phyloP scores from a whole-genome alignment of 2,113 vertebrate genomes.

The Carassius gibelio region DNA sequence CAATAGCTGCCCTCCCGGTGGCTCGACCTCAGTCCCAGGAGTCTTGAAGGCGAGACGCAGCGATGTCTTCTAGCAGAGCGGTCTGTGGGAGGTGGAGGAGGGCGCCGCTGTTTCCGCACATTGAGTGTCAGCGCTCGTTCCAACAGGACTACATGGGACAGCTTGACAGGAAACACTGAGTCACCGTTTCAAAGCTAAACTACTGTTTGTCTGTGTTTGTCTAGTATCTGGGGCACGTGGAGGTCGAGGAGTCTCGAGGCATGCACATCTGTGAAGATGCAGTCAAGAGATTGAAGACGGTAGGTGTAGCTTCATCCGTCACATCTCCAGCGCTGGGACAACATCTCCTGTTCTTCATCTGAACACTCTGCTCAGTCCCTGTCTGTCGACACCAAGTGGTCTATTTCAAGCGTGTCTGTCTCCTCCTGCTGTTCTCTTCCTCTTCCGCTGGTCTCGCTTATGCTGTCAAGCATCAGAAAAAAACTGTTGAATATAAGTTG shows the following conservation, averaged over 20 bases:
- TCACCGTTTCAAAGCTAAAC: conserved; percentile 23
- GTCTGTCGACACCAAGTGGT: background rate
- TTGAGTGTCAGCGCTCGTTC: background rate
- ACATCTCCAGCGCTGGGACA: background rate
- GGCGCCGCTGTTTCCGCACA: conserved; percentile 6
- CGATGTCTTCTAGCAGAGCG: conserved; percentile 41
- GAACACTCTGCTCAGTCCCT: background rate
- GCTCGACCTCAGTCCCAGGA: conserved; percentile 22
- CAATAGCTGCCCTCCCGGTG: conserved; percentile 67
- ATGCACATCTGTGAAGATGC: conserved; percentile 99
- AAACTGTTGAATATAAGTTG: background rate
- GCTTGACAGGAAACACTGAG: background rate
- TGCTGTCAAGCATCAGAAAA: background rate
- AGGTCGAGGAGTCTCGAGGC: conserved; percentile 98
- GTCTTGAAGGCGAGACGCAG: conserved; percentile 36
- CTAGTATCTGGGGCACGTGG: conserved; percentile 95
- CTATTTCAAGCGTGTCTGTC: conserved; percentile 19
- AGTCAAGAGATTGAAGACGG: conserved; percentile 96
- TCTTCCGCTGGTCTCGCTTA: background rate
- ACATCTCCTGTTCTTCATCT: background rate
- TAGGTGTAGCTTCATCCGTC: conserved; percentile 75
- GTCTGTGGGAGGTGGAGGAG: background rate
- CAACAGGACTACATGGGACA: background rate
- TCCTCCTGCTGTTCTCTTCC: conserved; percentile 1
- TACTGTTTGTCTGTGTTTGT: conserved; percentile 27